Evolutionary conservation across 2,113 vertebrate species (phyloP).

Genomic region (Elachura formosa): DNA sequence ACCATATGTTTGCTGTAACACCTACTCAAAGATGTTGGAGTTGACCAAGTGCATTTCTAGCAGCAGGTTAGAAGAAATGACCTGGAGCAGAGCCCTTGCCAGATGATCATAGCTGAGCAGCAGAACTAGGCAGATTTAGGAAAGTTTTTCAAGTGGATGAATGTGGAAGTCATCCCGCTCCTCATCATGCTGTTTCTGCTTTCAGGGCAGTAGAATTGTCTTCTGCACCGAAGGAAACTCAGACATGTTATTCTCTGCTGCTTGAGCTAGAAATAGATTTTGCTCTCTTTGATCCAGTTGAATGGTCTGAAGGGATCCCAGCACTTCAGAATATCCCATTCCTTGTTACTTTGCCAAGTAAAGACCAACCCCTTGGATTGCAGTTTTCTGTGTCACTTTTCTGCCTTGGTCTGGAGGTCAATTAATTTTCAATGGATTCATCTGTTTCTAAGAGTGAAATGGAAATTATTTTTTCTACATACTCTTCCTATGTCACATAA

Average conservation of each 20-base stretch:
- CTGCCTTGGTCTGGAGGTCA: neutral
- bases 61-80: neutral
- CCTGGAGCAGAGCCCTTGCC: neutral
- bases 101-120: neutral
- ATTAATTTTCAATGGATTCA: neutral
- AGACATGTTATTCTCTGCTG: neutral
- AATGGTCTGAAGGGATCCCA: neutral
- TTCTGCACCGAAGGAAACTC: neutral
- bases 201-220: neutral
- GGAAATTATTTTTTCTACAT: neutral
- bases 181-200: neutral
- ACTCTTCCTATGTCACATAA: neutral
- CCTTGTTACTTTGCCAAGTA: neutral
- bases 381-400: neutral
- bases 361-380: neutral
- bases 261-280: neutral
- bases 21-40: neutral
- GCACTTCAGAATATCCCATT: neutral
- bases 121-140: fast-evolving
- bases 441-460: neutral
- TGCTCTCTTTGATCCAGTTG: neutral
- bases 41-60: neutral
- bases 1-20: neutral
- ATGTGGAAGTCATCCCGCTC: neutral
- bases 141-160: neutral